Evolutionary conservation across 1,140 invertebrate genomes (phyloP).

Genomic region (Thalassaphorura encarpata): DNA sequence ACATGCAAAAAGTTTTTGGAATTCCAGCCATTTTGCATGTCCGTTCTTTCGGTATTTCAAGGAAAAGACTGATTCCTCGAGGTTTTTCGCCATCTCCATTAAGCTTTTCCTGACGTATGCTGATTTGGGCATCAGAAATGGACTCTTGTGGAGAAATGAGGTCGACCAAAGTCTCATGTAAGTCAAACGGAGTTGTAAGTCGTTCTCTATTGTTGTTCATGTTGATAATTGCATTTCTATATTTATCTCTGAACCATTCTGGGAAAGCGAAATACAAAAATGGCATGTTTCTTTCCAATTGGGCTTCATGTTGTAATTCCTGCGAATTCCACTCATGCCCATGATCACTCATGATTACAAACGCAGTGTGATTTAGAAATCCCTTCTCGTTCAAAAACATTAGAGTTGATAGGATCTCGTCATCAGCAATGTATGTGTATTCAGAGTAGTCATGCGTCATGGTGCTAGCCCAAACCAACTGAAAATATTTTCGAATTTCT

Average conservation of each 20-base stretch:
- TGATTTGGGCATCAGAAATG: no score
- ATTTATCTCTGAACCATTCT: constrained; percentile 51
- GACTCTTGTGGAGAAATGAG: constrained; percentile 39
- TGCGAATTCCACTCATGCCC: constrained; percentile 76
- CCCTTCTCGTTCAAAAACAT: constrained; percentile 30
- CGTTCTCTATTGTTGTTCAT: constrained; percentile 57
- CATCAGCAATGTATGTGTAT: constrained; percentile 56
- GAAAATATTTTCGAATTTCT: no score
- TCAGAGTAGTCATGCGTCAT: constrained; percentile 67
- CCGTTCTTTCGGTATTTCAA: neutral
- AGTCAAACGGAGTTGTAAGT: constrained; percentile 70
- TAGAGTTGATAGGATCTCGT: constrained; percentile 37
- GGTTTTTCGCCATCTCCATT: no score
- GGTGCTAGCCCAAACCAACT: constrained; percentile 66
- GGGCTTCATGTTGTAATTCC: constrained; percentile 64
- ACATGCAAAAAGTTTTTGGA: no score
- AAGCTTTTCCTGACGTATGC: no score
- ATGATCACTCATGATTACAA: constrained; percentile 83
- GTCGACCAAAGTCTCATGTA: constrained; percentile 60
- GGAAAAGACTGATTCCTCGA: neutral
- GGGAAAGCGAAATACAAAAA: constrained; percentile 71
- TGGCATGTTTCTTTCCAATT: constrained; percentile 82
- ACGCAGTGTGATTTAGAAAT: constrained; percentile 42
- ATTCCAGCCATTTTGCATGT: constrained; percentile 41
- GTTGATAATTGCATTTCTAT: constrained; percentile 53